phyloP scores from a whole-genome alignment of 2,797 vertebrate species.

The Acanthopagrus latus region DNA sequence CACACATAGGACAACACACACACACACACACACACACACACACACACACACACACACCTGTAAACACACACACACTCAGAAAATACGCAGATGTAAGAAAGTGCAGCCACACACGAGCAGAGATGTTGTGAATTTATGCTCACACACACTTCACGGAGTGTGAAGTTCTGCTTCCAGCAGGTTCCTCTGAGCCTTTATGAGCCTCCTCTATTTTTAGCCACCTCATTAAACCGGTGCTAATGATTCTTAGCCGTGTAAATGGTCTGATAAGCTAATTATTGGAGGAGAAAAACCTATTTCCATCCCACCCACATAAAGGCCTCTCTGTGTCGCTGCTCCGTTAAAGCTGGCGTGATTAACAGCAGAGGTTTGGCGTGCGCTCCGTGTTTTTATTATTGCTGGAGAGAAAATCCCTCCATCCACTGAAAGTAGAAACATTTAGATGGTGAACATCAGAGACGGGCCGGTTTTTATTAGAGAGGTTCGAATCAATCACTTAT shows the following conservation, averaged over 20 bases:
- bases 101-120: slow-evolving; percentile 1
- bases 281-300: slow-evolving; percentile 68
- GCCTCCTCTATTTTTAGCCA: slow-evolving; percentile 70
- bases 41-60: neutral
- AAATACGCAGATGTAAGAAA: slow-evolving; percentile 18
- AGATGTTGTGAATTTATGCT: slow-evolving; percentile 50
- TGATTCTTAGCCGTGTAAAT: slow-evolving; percentile 71
- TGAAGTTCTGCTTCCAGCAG: slow-evolving; percentile 52
- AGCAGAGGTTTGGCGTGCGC: slow-evolving; percentile 29
- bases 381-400: slow-evolving; percentile 39
- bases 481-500: neutral
- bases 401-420: slow-evolving; percentile 27
- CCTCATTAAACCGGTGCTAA: slow-evolving; percentile 72
- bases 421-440: slow-evolving; percentile 41
- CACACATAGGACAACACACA: neutral
- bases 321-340: slow-evolving; percentile 14
- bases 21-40: neutral
- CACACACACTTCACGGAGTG: slow-evolving; percentile 39
- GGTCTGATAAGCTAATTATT: slow-evolving; percentile 74
- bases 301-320: slow-evolving; percentile 54
- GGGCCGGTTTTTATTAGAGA: slow-evolving; percentile 4
- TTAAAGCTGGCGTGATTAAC: slow-evolving; percentile 35
- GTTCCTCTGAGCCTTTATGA: slow-evolving; percentile 59
- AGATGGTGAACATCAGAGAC: slow-evolving; percentile 21
- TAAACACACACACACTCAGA: neutral